Evolutionary conservation across 2,888 invertebrate genomes (phyloP).

Genomic region (Proisotoma minuta): DNA sequence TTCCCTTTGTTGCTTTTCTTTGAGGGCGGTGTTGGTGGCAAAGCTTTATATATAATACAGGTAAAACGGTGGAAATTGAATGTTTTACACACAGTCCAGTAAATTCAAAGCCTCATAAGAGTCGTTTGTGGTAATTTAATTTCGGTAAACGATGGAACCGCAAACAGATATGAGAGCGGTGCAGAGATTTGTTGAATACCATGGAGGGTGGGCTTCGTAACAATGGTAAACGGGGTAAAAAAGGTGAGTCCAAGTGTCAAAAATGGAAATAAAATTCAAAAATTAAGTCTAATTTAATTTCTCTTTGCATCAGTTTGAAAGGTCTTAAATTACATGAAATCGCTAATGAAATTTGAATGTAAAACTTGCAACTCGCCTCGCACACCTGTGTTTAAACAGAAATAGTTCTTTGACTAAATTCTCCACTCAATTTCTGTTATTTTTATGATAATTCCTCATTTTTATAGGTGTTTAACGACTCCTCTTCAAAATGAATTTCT

Average conservation of each 20-base stretch:
- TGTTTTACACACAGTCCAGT: no score
- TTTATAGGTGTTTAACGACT: conserved; percentile 17
- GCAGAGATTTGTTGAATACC: no score
- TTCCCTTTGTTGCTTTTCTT: no score
- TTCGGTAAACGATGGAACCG: no score
- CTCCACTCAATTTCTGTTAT: conserved; percentile 18
- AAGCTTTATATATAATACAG: no score
- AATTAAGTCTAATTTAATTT: conserved; percentile 16
- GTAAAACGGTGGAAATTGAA: no score
- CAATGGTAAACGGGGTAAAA: not conserved
- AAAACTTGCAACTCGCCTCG: not conserved
- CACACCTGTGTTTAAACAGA: conserved; percentile 18
- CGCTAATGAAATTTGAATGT: conserved; percentile 11
- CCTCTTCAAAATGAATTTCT: conserved; percentile 15
- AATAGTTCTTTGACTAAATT: conserved; percentile 17
- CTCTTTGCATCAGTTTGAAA: conserved; percentile 1
- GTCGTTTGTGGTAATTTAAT: no score
- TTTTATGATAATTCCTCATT: conserved; percentile 17
- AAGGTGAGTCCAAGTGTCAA: conserved; percentile 14
- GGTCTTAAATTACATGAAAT: conserved; percentile 10
- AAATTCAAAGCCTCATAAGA: no score
- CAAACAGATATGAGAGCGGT: no score
- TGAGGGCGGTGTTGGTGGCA: no score
- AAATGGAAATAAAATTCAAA: conserved; percentile 11
- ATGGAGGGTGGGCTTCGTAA: no score